Evolutionary conservation across 2,797 vertebrate genomes (phyloP), one percentile per base, ranked within the genome.

Genomic region (Myotis vivesi): DNA sequence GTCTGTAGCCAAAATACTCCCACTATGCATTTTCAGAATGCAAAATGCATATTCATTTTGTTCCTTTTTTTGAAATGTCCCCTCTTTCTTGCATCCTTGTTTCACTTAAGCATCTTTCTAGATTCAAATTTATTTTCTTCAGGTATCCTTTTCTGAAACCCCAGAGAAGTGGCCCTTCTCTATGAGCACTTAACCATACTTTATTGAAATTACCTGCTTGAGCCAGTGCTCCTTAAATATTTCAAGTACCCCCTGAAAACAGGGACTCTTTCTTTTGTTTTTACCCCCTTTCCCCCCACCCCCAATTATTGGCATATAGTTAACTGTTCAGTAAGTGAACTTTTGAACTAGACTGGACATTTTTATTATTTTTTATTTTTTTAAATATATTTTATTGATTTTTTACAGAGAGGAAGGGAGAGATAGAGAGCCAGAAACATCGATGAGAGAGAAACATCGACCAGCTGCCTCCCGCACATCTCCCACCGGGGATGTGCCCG

Each of bases 101-200:
- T 36, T 95, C 62, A 94, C n/a, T 49, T 72, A 89, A 80, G 64
- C 64, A 90, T 84, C 66, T 95, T 94, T 96, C 44, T 84, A 62
- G 41, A 91, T 85, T 92, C 77, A 72, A 79, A 69, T 81, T 87
- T 94, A 91, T 83, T 86, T 96, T 93, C 38, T 84, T 41, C 17
- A 87, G 36, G 10, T 92, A 81, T n/a, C 23, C 15, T 92, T 62
- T 89, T 76, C 46, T 89, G 87, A 94, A 83, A 93, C 22, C 66
- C 30, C 49, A 76, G 76, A 95, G 38, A 82, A 87, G 13, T 71
- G 49, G 83, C 22, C 12, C 17, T 90, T 49, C 23, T 92, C 55
- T 95, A 75, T 64, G 19, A 89, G 20, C 19, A 89, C 46, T 68
- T 88, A 87, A 73, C 7, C 7, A 44, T 69, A 89, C 28, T 87